Base-by-base conservation (phyloP, 2,888 invertebrate genomes). In the Pterobdella sp. region DNA sequence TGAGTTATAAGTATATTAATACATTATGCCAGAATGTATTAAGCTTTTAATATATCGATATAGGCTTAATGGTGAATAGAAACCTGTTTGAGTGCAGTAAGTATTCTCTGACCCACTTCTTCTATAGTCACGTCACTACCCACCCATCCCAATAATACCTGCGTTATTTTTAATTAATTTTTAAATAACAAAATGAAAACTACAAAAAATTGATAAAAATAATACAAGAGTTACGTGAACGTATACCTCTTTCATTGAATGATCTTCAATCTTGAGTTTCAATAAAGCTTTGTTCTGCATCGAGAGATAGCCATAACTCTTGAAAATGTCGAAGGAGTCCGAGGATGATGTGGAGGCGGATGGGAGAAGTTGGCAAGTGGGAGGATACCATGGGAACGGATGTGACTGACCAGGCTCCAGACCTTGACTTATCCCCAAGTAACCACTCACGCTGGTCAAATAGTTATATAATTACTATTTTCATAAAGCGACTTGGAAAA, bases 71-170 rank as follows among this genome's bases (percentile, higher is more conserved):
- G 4, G 60, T 56, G 60, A n/a, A 26, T 18, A 26, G 60, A n/a
- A 32, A 89, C 83, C 79, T 80, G 76, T 79, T 89, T 87, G 79
- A 89, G 87, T 34, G 90, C 90, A 1, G 88, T 87, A 71, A 89
- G 86, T 77, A 92, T 90, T 75, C 91, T 85, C 79, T 91, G 91
- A 0, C 91, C 91, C 56, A 91, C 88, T 82, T 92, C 91, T 0
- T 89, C 74, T 60, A 64, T 74, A 65, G 74, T 74, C 35, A 72
- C 49, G 56, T 74, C 72, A 26, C 42, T n/a, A 14, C 65, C 67
- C 35, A 4, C 49, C 31, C 34, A n/a, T 32, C 35, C 42, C n/a
- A 74, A 63, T 14, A 75, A 68, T 26, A 72, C 72, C 75, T 75
- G 52, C 35, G 56, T n/a, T n/a, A n/a, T n/a, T n/a, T n/a, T n/a